Evolutionary conservation across 2,888 invertebrate species (phyloP).

Genomic region (Scaptomyza tumidula): DNA sequence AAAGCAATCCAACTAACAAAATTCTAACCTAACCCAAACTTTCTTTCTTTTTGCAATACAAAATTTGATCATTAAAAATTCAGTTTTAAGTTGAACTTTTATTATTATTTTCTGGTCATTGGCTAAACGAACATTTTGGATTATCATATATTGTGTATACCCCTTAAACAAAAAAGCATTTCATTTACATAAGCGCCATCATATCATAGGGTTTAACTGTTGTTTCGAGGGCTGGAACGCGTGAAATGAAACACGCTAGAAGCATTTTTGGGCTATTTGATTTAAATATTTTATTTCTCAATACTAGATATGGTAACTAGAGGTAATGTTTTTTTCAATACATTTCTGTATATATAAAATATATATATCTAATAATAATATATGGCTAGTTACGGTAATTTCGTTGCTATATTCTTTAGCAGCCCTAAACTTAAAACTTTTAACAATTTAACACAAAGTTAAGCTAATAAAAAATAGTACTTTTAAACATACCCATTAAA

Average conservation of each 20-base stretch:
- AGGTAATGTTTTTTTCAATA: conserved; percentile 63
- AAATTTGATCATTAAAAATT: conserved; percentile 14
- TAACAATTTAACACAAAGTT: conserved; percentile 26
- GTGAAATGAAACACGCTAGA: conserved; percentile 32
- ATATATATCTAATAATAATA: not conserved
- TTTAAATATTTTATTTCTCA: not conserved
- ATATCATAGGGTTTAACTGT: conserved; percentile 37
- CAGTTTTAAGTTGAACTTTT: conserved; percentile 7
- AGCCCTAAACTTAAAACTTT: conserved; percentile 15
- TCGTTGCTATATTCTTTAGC: conserved; percentile 33
- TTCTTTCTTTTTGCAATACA: conserved; percentile 44
- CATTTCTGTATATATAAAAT: conserved; percentile 11
- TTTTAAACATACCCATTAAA: conserved; percentile 34
- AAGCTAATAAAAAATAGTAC: conserved; percentile 34
- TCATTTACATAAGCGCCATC: conserved; percentile 61
- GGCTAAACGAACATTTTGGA: conserved; percentile 51
- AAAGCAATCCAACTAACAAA: conserved; percentile 28
- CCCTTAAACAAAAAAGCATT: conserved; percentile 23
- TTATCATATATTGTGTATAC: conserved; percentile 29
- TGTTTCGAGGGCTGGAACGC: conserved; percentile 16
- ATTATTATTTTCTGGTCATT: conserved; percentile 46
- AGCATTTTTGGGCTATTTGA: not conserved
- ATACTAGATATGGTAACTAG: conserved; percentile 45
- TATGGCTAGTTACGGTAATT: conserved; percentile 40
- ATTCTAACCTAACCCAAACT: conserved; percentile 35